Percentiles rank a stretch among this genome's conserved stretches.
Conservation (phyloP, 2,113 vertebrate genomes). For the Chionis minor region DNA sequence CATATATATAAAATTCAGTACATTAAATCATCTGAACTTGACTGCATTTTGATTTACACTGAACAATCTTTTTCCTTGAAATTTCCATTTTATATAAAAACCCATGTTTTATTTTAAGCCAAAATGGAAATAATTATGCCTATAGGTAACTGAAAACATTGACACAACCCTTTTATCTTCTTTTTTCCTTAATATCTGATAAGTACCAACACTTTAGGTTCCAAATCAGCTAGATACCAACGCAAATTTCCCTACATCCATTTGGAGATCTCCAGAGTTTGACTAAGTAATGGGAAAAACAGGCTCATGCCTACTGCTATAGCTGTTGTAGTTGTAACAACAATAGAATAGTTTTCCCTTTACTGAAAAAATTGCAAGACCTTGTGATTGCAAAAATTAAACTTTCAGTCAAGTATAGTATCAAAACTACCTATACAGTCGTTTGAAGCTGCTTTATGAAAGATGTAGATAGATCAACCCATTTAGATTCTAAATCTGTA, state of each 20-base stretch:
- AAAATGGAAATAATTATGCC: background rate
- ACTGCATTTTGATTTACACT: background rate
- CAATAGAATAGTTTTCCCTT: background rate
- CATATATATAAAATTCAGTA: background rate
- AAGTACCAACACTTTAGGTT: background rate
- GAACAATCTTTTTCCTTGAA: background rate
- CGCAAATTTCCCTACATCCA: background rate
- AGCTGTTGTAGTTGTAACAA: background rate
- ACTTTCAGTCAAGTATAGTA: background rate
- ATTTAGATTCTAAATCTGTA: background rate
- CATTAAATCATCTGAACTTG: background rate
- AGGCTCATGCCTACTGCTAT: rapidly evolving
- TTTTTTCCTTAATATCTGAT: background rate
- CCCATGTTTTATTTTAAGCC: background rate
- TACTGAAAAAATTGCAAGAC: background rate
- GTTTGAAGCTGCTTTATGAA: background rate
- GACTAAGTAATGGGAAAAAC: background rate
- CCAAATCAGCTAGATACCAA: background rate
- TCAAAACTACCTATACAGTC: background rate
- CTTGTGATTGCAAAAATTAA: background rate
- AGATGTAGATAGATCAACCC: background rate
- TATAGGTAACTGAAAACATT: background rate
- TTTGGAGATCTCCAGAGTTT: too few species aligned
- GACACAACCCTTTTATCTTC: background rate
- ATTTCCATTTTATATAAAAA: background rate